Evolutionary conservation across 2,797 vertebrate genomes (phyloP).

Genomic region (Apogon hyalosoma): DNA sequence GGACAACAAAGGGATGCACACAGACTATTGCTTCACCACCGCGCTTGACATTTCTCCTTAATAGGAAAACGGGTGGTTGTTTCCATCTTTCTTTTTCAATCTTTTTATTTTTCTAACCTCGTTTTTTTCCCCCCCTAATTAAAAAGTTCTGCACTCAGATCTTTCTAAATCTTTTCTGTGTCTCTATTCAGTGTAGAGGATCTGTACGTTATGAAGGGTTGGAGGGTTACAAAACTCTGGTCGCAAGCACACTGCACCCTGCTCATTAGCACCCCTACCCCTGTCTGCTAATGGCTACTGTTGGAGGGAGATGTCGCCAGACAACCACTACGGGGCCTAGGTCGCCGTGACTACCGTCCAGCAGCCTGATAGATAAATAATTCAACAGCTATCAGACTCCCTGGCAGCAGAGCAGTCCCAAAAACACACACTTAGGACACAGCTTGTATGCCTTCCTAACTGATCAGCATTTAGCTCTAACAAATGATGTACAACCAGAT

Average conservation of each 20-base stretch:
- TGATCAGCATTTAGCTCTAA: conserved; percentile 76
- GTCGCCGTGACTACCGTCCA: conserved; percentile 78
- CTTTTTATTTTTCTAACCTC: conserved; percentile 71
- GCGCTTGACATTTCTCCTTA: conserved; percentile 89
- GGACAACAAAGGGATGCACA: conserved; percentile 90
- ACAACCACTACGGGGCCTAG: conserved; percentile 70
- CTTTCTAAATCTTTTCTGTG: conserved; percentile 73
- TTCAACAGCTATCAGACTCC: conserved; percentile 83
- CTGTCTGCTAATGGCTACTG: conserved; percentile 70
- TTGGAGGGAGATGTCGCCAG: conserved; percentile 75
- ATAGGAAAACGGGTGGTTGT: conserved; percentile 86
- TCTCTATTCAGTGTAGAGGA: conserved; percentile 47
- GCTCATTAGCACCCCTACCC: conserved; percentile 69
- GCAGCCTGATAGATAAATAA: conserved; percentile 82
- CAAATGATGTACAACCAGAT: conserved; percentile 75
- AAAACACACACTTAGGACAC: conserved; percentile 73
- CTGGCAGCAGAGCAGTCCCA: conserved; percentile 72
- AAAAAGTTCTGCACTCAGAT: conserved; percentile 86
- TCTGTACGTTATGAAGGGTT: conserved; percentile 46
- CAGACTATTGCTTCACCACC: conserved; percentile 82
- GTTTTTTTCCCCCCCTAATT: conserved; percentile 81
- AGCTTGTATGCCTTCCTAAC: conserved; percentile 67
- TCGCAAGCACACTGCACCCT: conserved; percentile 46
- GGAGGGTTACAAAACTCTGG: conserved; percentile 59
- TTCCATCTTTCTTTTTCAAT: conserved; percentile 79